Evolutionary conservation across 2,888 invertebrate genomes (phyloP).

Genomic region (Drosophila conformis): DNA sequence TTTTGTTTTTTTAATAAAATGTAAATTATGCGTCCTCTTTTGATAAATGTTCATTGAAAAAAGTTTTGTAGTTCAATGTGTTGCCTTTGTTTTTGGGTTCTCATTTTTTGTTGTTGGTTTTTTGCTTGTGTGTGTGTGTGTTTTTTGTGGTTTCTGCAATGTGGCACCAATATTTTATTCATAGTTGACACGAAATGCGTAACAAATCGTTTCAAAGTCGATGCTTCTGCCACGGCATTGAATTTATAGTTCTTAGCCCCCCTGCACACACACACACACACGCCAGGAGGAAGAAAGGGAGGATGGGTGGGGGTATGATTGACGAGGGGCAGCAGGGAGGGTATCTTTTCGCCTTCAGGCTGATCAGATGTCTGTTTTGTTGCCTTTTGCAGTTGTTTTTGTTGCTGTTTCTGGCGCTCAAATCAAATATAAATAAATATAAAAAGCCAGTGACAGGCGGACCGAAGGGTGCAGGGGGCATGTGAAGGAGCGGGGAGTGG

Average conservation of each 20-base stretch:
- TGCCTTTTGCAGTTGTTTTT: constrained; percentile 15
- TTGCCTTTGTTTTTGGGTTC: constrained; percentile 42
- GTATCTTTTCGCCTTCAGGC: constrained; percentile 23
- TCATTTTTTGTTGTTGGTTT: neutral
- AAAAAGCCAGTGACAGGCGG: constrained; percentile 55
- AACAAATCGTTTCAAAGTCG: constrained; percentile 76
- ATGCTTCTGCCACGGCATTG: constrained; percentile 56
- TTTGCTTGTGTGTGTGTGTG: constrained; percentile 14
- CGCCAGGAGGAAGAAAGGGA: constrained; percentile 7
- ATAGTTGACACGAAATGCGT: constrained; percentile 80
- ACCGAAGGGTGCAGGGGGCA: neutral
- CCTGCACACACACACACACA: constrained; percentile 19
- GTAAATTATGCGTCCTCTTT: constrained; percentile 74
- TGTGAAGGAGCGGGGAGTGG: neutral
- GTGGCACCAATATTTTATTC: constrained; percentile 77
- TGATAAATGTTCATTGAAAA: constrained; percentile 76
- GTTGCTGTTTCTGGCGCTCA: constrained; percentile 43
- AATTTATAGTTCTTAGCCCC: constrained; percentile 71
- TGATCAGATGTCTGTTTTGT: constrained; percentile 35
- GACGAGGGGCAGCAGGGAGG: neutral
- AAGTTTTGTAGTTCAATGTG: constrained; percentile 68
- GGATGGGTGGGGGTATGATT: neutral
- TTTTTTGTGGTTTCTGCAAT: constrained; percentile 57
- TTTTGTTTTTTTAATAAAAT: constrained; percentile 71
- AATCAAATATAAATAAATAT: constrained; percentile 79